Conservation (phyloP, 2,888 invertebrate genomes). For the Apantesis nais region DNA sequence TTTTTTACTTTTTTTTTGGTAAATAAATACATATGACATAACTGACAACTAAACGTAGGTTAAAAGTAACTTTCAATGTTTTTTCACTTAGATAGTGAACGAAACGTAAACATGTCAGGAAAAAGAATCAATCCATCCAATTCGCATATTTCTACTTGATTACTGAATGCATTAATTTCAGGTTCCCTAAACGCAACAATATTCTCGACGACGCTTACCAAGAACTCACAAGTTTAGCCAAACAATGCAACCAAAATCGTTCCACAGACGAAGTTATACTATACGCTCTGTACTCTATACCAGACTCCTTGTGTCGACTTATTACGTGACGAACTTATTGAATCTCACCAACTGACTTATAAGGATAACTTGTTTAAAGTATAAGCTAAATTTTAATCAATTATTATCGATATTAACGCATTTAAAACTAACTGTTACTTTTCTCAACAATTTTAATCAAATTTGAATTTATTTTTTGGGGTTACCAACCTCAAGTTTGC, state of each 20-base stretch:
- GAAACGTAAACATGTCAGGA: no score
- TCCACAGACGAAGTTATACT: constrained; percentile 68
- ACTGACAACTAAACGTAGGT: no score
- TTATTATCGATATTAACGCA: neutral
- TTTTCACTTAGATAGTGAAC: no score
- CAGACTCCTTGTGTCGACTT: constrained; percentile 67
- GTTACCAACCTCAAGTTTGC: neutral
- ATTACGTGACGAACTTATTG: constrained; percentile 50
- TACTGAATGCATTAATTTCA: constrained; percentile 9
- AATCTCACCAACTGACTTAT: neutral
- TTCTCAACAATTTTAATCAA: neutral
- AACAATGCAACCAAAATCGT: constrained; percentile 62
- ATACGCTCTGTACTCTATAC: constrained; percentile 74
- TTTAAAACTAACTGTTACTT: neutral
- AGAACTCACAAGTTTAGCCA: constrained; percentile 62
- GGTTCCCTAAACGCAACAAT: constrained; percentile 60
- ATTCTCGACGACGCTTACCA: constrained; percentile 68
- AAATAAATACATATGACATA: no score
- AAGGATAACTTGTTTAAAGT: neutral
- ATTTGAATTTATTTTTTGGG: neutral
- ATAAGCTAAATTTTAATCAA: neutral
- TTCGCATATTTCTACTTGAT: no score
- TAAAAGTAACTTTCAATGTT: no score
- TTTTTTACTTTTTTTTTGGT: no score
- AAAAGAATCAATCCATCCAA: neutral